Percentiles rank a stretch among this genome's conserved stretches.
These are phyloP conservation scores for Drosophila tripunctata DNA, from an alignment of 2,888 invertebrate genomes.

Conservation along the genomic window DNA sequence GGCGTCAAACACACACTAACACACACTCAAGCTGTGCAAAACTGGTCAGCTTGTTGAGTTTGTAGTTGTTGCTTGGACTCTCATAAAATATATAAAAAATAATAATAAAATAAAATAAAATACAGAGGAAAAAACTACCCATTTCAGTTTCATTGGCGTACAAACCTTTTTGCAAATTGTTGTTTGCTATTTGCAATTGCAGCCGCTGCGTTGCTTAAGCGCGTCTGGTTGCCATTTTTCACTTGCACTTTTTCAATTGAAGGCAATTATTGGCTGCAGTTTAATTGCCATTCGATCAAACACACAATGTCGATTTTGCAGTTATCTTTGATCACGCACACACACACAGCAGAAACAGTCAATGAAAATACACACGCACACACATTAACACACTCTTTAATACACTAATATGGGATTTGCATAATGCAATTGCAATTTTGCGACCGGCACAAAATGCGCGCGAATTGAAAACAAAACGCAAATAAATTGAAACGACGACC, in stretches of 20 bases:
- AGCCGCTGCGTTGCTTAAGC: constrained; percentile 7
- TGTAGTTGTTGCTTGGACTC: background rate
- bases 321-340: constrained; percentile 6
- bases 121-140: constrained; percentile 42
- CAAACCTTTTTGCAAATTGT: constrained; percentile 50
- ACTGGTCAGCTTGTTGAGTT: constrained; percentile 42
- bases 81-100: constrained; percentile 14
- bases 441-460: constrained; percentile 69
- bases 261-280: constrained; percentile 54
- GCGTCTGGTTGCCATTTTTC: constrained; percentile 39
- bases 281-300: constrained; percentile 46
- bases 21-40: constrained; percentile 41
- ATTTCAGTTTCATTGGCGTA: constrained; percentile 36
- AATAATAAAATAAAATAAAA: constrained; percentile 3
- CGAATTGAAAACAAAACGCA: constrained; percentile 44
- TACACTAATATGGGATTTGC: constrained; percentile 26
- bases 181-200: constrained; percentile 7
- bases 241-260: constrained; percentile 73
- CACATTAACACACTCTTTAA: background rate
- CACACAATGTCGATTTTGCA: constrained; percentile 7
- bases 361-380: background rate
- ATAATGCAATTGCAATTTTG: constrained; percentile 42
- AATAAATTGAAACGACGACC: background rate
- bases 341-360: background rate
- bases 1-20: constrained; percentile 21